A percentile compares a stretch with the other conserved stretches of the same genome.
Evolutionary conservation across 1,140 invertebrate genomes (phyloP).

Genomic region (Doryteuthis pealeii): DNA sequence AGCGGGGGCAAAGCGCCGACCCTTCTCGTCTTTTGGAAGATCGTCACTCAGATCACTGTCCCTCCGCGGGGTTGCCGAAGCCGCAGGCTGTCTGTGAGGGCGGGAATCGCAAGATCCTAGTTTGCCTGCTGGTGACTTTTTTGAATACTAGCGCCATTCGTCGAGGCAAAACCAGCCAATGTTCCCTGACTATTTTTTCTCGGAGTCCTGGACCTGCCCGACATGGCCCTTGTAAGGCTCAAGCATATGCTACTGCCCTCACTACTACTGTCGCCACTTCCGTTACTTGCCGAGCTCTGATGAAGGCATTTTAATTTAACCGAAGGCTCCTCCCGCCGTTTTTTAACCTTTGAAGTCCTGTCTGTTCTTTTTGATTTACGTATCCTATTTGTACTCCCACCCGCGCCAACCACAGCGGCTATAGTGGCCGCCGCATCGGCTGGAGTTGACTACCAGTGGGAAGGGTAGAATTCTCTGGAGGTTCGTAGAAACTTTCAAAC

Average conservation of each 20-base stretch:
- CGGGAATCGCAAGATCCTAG: slow-evolving; percentile 16
- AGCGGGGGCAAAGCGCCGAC: slow-evolving; percentile 28
- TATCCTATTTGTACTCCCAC: neutral
- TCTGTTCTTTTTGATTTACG: no score
- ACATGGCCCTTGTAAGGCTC: no score
- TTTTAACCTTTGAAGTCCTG: neutral
- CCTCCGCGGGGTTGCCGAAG: neutral
- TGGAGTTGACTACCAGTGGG: slow-evolving; percentile 29
- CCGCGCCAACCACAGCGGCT: neutral
- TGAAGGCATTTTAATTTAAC: no score
- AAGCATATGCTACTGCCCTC: slow-evolving; percentile 30
- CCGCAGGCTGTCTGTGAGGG: neutral
- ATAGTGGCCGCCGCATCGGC: slow-evolving; percentile 6
- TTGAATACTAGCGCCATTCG: slow-evolving; percentile 11
- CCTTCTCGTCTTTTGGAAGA: slow-evolving; percentile 16
- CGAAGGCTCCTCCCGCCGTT: neutral
- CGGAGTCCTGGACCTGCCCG: slow-evolving; percentile 25
- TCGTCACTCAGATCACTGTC: slow-evolving; percentile 7
- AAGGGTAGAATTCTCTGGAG: slow-evolving; percentile 16
- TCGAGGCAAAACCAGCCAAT: slow-evolving; percentile 8
- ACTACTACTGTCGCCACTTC: slow-evolving; percentile 26
- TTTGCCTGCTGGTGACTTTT: slow-evolving; percentile 16
- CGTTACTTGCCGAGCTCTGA: no score
- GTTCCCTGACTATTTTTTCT: slow-evolving; percentile 39
- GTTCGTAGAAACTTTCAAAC: neutral